Base-by-base conservation (phyloP, 2,113 vertebrate genomes). In the Tympanuchus pallidicinctus region DNA sequence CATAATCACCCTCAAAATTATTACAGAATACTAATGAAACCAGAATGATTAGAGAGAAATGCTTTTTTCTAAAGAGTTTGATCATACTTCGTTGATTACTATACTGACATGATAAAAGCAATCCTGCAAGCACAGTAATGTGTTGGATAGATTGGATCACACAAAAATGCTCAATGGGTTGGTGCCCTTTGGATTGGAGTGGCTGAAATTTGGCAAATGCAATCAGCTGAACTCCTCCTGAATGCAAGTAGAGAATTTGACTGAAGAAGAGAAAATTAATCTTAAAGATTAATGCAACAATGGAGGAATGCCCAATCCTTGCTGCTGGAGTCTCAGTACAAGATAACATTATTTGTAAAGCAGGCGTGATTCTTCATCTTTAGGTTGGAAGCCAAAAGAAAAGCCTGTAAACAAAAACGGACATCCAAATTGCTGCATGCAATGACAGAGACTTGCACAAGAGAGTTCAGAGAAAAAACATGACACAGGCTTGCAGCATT, bases 1-100 rank as follows among this genome's bases (percentile, higher is more conserved):
- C 18, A 0, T 71, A 94, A 89, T 85, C 85, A 77, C 85, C 88
- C 84, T 89, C 64, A 82, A 86, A 95, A 95, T 92, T 66, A 94
- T 77, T 91, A 83, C 30, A 67, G 79, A 93, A 94, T 87, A 94
- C 64, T 92, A 94, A 96, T 73, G 82, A 94, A 94, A 95, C 60
- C 60, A 72, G 59, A 92, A 86, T 64, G n/a, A 91, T 89, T 75
- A 94, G 54, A 90, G 74, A 93, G n/a, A 64, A 89, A 65, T 19
- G 22, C 54, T 95, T 92, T 67, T 95, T 92, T 67, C 67, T 65
- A 82, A 92, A 87, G 87, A 70, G 52, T 48, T 77, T 88, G 78
- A 92, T 92, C 89, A 69, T 60, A 73, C 67, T 70, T 79, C 73
- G 60, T 52, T 10, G 24, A 89, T 86, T 76, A 94, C 25, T 56